Evolutionary conservation across 1,140 invertebrate species (phyloP).

Genomic region (Conopomorpha cramerella): DNA sequence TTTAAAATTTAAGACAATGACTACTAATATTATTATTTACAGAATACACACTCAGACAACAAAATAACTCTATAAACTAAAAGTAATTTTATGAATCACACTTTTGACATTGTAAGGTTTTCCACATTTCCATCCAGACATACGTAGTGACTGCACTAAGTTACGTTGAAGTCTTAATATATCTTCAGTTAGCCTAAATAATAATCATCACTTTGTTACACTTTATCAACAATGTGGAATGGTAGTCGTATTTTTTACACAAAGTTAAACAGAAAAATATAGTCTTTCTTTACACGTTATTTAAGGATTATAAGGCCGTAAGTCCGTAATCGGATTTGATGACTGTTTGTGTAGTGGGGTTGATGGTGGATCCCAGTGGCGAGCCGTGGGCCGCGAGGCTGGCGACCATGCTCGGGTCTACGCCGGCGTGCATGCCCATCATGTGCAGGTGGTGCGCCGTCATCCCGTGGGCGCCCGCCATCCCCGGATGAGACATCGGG

Average conservation of each 20-base stretch:
- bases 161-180: conserved; percentile 35
- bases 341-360: conserved; percentile 34
- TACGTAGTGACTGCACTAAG: conserved; percentile 43
- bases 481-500: conserved; percentile 44
- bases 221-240: conserved; percentile 50
- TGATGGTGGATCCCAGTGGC: conserved; percentile 40
- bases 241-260: conserved; percentile 14
- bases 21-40: conserved; percentile 34
- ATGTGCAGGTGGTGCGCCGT: conserved; percentile 47
- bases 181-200: conserved; percentile 30
- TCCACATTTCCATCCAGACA: conserved; percentile 49
- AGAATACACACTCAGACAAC: conserved; percentile 36
- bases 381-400: conserved; percentile 46
- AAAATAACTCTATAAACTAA: conserved; percentile 39
- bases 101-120: conserved; percentile 58
- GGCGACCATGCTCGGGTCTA: conserved; percentile 39
- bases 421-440: conserved; percentile 47
- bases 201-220: conserved; percentile 47
- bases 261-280: conserved; percentile 47
- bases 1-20: too few relatives aligned
- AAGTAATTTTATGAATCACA: conserved; percentile 44
- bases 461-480: conserved; percentile 38
- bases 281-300: conserved; percentile 37
- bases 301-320: conserved; percentile 58
- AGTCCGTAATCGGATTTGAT: conserved; percentile 61